Evolutionary conservation across 2,888 invertebrate genomes (phyloP).

Genomic region (Lycophotia porphyrea): DNA sequence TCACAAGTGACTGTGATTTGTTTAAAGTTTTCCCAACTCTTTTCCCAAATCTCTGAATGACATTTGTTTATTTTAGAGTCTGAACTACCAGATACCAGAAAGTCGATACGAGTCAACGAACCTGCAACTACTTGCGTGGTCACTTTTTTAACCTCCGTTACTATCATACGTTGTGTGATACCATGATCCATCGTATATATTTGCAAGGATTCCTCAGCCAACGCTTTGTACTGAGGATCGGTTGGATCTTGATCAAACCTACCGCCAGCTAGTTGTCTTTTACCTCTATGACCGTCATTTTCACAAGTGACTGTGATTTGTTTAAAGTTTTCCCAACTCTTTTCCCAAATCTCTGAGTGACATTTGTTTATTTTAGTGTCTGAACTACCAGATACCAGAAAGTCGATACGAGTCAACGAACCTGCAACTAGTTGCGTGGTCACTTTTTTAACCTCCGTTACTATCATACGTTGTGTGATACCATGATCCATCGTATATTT

Average conservation of each 20-base stretch:
- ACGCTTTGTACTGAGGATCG: conserved; percentile 62
- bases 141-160: conserved; percentile 60
- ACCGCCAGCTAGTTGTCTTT: conserved; percentile 57
- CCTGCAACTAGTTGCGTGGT: conserved; percentile 70
- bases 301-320: conserved; percentile 63
- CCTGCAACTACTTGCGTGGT: conserved; percentile 70
- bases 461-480: conserved; percentile 28
- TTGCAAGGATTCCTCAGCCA: conserved; percentile 66
- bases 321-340: conserved; percentile 56
- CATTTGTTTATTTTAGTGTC: conserved; percentile 40
- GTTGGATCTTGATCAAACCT: conserved; percentile 47
- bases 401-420: conserved; percentile 55
- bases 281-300: conserved; percentile 31
- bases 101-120: conserved; percentile 57
- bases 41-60: conserved; percentile 61
- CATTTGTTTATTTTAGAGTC: conserved; percentile 39
- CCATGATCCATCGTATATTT: conserved; percentile 28
- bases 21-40: conserved; percentile 51
- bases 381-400: conserved; percentile 39
- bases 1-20: conserved; percentile 57
- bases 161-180: conserved; percentile 34
- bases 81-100: conserved; percentile 38
- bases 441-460: conserved; percentile 59
- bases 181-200: conserved; percentile 52
- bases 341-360: conserved; percentile 61